phyloP scores from a whole-genome alignment of 2,888 invertebrate genomes.

The Dasypolia templi region DNA sequence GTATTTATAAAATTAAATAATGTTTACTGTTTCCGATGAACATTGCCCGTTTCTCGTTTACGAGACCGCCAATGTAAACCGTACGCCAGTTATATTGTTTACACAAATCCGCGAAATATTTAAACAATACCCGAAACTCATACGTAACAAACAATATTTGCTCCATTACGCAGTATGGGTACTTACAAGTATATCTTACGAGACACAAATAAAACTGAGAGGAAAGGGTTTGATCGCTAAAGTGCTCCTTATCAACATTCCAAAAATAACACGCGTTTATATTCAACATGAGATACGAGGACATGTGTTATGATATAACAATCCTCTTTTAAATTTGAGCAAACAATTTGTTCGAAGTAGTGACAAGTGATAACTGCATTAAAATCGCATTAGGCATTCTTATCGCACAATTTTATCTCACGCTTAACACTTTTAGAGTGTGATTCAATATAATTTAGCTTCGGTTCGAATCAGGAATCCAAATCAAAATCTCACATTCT shows the following conservation, averaged over 20 bases:
- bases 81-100: conserved; percentile 56
- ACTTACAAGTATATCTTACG: conserved; percentile 51
- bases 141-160: conserved; percentile 54
- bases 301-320: conserved; percentile 57
- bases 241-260: conserved; percentile 65
- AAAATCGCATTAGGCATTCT: conserved; percentile 56
- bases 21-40: conserved; percentile 73
- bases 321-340: conserved; percentile 53
- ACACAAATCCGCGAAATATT: conserved; percentile 49
- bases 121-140: conserved; percentile 60
- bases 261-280: conserved; percentile 58
- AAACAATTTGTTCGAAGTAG: conserved; percentile 61
- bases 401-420: conserved; percentile 55
- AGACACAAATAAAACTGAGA: conserved; percentile 55
- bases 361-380: conserved; percentile 57
- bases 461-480: conserved; percentile 57
- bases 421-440: conserved; percentile 52
- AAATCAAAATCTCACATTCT: conserved; percentile 58
- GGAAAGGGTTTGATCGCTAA: conserved; percentile 60
- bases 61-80: conserved; percentile 58
- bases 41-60: conserved; percentile 67
- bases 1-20: conserved; percentile 69
- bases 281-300: conserved; percentile 48
- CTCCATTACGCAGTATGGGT: conserved; percentile 60
- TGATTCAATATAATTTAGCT: conserved; percentile 51